Evolutionary conservation across 1,140 invertebrate genomes (phyloP), one percentile per base, ranked within the genome.

Genomic region (Diachasma alloeum): DNA sequence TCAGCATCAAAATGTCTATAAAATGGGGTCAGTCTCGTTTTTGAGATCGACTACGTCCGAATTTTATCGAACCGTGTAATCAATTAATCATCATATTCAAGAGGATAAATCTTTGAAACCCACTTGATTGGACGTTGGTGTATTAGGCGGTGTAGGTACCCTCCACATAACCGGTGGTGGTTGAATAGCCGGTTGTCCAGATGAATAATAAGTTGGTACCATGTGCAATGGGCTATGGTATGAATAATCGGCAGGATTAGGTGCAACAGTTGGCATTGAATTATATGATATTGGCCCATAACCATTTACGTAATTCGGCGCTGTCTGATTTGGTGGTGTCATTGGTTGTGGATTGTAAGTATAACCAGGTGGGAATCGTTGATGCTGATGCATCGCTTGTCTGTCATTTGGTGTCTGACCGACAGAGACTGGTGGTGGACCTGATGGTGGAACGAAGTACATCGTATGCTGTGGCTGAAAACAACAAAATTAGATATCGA

Each of bases 61-160:
- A n/a, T n/a, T n/a, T n/a, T n/a, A n/a, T n/a, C n/a, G n/a, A n/a
- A n/a, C n/a, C n/a, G n/a, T n/a, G 31, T 31, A 6, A 66, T 26
- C 59, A 78, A 72, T 22, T 53, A 42, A 46, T 46, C 10, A 46
- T 46, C 3, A 46, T 4, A n/a, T 46, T 46, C 44, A 46, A 31
- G 2, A 46, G 9, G 2, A 4, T n/a, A 46, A 4, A 46, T 31
- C 31, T 2, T 31, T 26, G 42, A 24, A 53, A 22, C 9, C 75
- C 76, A 85, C 86, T 82, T 90, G 87, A 84, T 83, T 89, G 13
- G 85, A 84, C n/a, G 85, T 88, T 19, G 87, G 87, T n/a, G 87
- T 89, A 66, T 86, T 88, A 11, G 87, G 87, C 37, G 87, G 87
- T 26, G 88, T 89, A n/a, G 88, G 84, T 72, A 89, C 87, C 76